These are phyloP conservation scores for Sarcoramphus papa DNA, from an alignment of 2,797 vertebrate genomes.

Conservation along the genomic window DNA sequence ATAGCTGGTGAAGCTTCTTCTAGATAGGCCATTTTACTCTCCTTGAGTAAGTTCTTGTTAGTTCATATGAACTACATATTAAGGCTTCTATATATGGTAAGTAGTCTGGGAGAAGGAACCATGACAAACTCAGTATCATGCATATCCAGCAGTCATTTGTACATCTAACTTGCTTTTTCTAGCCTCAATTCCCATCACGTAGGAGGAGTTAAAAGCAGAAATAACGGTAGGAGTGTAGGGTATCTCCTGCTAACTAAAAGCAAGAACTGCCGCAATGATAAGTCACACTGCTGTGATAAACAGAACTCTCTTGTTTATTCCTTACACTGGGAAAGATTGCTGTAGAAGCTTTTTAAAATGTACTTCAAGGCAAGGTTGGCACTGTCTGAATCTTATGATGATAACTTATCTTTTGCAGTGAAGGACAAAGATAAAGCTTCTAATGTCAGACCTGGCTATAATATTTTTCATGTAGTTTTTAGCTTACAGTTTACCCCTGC, in stretches of 20 bases:
- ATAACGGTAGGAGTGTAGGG: not conserved
- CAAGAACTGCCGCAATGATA: not conserved
- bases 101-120: not conserved
- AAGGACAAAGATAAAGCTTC: not conserved
- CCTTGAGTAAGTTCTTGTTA: not conserved
- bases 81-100: not conserved
- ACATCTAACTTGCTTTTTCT: not conserved
- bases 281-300: not conserved
- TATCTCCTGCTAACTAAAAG: not conserved
- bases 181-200: not conserved
- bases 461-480: not conserved
- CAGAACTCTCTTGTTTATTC: not conserved
- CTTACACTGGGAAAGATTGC: not conserved
- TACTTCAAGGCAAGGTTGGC: not conserved
- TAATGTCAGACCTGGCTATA: not conserved
- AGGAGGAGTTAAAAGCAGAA: not conserved
- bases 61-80: not conserved
- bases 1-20: not conserved
- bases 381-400: not conserved
- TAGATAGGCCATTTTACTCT: not conserved
- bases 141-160: not conserved
- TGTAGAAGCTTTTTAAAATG: not conserved
- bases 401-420: not conserved
- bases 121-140: not conserved
- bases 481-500: not conserved